phyloP scores from a whole-genome alignment of 2,113 vertebrate species.

The Peucedramus taeniatus region DNA sequence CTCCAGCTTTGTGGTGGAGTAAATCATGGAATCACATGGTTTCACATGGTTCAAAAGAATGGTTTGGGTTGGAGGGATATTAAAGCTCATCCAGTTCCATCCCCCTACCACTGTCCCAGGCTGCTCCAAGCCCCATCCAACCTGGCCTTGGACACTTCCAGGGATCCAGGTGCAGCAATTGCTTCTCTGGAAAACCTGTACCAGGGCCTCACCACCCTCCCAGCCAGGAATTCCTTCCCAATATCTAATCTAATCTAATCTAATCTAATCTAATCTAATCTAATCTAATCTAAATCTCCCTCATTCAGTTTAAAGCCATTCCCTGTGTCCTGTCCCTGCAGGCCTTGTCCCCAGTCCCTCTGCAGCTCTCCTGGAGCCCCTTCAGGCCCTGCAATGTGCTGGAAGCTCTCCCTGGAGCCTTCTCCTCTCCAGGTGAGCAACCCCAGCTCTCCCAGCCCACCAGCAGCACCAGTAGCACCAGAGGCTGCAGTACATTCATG shows the following conservation, averaged over 20 bases:
- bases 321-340: background rate
- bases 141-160: background rate
- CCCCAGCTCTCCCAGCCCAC: background rate
- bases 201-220: background rate
- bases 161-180: background rate
- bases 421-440: background rate
- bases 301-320: background rate
- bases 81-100: background rate
- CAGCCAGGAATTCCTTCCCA: background rate
- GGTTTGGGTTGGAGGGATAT: background rate
- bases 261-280: background rate
- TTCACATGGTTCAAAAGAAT: too few relatives aligned
- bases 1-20: background rate
- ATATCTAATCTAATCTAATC: background rate
- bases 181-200: background rate
- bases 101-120: background rate
- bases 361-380: background rate
- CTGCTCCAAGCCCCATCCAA: fast-evolving
- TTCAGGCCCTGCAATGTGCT: background rate
- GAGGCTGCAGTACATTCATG: background rate
- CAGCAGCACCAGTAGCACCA: background rate
- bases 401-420: background rate
- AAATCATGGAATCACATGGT: background rate
- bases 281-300: too few relatives aligned
- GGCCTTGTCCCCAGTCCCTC: background rate